Evolutionary conservation across 2,888 invertebrate genomes (phyloP).

Genomic region (Lordiphosa andalusiaca): DNA sequence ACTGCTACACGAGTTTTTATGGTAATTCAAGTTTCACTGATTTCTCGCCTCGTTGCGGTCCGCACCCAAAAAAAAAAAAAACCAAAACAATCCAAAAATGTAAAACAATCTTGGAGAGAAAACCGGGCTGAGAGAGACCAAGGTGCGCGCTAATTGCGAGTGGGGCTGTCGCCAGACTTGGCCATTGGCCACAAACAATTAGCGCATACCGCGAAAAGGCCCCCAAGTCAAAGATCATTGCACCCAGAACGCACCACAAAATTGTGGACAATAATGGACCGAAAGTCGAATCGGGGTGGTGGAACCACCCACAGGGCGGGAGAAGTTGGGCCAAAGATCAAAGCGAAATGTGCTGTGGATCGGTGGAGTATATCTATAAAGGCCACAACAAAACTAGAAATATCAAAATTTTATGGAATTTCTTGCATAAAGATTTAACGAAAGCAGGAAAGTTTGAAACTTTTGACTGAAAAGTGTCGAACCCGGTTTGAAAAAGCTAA

Average conservation of each 20-base stretch:
- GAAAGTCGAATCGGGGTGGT: too few species aligned
- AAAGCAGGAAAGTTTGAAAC: too few species aligned
- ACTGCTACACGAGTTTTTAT: slow-evolving; percentile 74
- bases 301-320: too few species aligned
- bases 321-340: too few species aligned
- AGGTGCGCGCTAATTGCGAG: slow-evolving; percentile 63
- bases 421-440: too few species aligned
- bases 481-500: too few species aligned
- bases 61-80: slow-evolving; percentile 56
- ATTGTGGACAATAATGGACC: slow-evolving; percentile 36
- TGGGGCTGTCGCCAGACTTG: slow-evolving; percentile 34
- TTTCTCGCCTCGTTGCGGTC: too few species aligned
- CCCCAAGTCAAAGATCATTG: slow-evolving; percentile 30
- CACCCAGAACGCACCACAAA: slow-evolving; percentile 36
- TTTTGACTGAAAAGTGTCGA: too few species aligned
- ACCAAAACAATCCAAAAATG: slow-evolving; percentile 11
- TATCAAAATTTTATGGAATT: too few species aligned
- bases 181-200: slow-evolving; percentile 54
- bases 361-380: too few species aligned
- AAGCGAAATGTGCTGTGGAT: too few species aligned
- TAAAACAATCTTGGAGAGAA: slow-evolving; percentile 35
- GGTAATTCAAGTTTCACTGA: slow-evolving; percentile 74
- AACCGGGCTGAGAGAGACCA: slow-evolving; percentile 27
- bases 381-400: too few species aligned
- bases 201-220: slow-evolving; percentile 65